Evolutionary conservation across 2,888 invertebrate genomes (phyloP).

Genomic region (Ariolimax columbianus): DNA sequence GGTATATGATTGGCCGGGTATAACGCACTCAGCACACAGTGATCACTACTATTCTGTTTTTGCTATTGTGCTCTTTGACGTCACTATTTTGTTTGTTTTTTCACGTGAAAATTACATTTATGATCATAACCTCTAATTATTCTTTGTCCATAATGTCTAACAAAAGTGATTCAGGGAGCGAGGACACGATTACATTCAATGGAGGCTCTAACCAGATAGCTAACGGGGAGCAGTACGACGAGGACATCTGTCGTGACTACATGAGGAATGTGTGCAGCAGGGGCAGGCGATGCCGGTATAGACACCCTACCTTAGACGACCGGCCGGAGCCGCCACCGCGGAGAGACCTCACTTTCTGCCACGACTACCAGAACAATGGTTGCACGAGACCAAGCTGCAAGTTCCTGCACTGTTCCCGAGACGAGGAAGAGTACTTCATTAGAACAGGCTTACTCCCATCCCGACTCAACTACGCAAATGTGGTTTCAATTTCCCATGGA

Average conservation of each 20-base stretch:
- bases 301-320: conserved; percentile 79
- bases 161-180: conserved; percentile 72
- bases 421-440: conserved; percentile 86
- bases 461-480: conserved; percentile 68
- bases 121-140: conserved; percentile 19
- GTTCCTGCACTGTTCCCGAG: conserved; percentile 87
- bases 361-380: conserved; percentile 85
- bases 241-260: conserved; percentile 83
- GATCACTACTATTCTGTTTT: neutral
- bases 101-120: neutral
- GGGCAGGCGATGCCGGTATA: conserved; percentile 83
- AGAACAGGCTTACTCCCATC: conserved; percentile 86
- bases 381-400: conserved; percentile 87
- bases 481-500: conserved; percentile 67
- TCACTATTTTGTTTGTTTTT: neutral
- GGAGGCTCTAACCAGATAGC: conserved; percentile 34
- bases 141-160: conserved; percentile 64
- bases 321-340: conserved; percentile 53
- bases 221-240: conserved; percentile 59
- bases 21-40: neutral
- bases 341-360: conserved; percentile 80
- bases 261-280: conserved; percentile 83
- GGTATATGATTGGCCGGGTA: neutral
- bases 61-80: neutral
- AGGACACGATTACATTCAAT: conserved; percentile 54